Evolutionary conservation across 2,888 invertebrate genomes (phyloP), one percentile per base, ranked within the genome.

Genomic region (Aquatica leii): DNA sequence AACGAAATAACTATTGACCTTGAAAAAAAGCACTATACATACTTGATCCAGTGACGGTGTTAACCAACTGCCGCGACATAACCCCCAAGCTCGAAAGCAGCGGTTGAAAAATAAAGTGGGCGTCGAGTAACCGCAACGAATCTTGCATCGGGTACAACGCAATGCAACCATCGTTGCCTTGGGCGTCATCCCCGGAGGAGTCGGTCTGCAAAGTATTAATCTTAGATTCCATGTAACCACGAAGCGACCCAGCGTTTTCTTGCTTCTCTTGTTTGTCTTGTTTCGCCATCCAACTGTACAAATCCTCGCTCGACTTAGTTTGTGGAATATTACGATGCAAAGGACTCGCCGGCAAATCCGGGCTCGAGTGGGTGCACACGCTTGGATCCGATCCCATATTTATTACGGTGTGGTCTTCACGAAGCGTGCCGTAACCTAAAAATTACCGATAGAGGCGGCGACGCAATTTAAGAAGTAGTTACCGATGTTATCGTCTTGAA

Each of bases 211-310:
- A 66, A 0, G 80, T 82, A 55, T 81, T 77, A 5, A 80, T 79
- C 71, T 81, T 80, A 1, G 79, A 78, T 68, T 80, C 79, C 69
- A 80, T 72, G 67, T 74, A 78, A 46, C 78, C 78, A 49, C 57
- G 50, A 18, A 66, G 50, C n/a, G 62, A 53, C 4, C 62, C 66
- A 24, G 51, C 50, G 9, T 35, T 57, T 4, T 65, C 63, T 12
- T 60, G 63, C 20, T 64, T 63, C 34, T 62, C 71, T 21, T 73
- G 77, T 3, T 77, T 71, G 49, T 80, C 80, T 62, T 97, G 96
- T 74, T 94, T 93, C 1, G 94, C 95, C 97, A 97, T 97, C 97
- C 97, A 97, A 73, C 92, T 93, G 80, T 97, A 97, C 43, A 97
- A 84, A 81, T 97, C 96, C 77, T 95, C 95, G 4, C 78, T 78